Evolutionary conservation across 35 echinoderm and acorn worm genomes (phyloP), one percentile per base, ranked within the genome.

Genomic region (Holothuria glaberrima): DNA sequence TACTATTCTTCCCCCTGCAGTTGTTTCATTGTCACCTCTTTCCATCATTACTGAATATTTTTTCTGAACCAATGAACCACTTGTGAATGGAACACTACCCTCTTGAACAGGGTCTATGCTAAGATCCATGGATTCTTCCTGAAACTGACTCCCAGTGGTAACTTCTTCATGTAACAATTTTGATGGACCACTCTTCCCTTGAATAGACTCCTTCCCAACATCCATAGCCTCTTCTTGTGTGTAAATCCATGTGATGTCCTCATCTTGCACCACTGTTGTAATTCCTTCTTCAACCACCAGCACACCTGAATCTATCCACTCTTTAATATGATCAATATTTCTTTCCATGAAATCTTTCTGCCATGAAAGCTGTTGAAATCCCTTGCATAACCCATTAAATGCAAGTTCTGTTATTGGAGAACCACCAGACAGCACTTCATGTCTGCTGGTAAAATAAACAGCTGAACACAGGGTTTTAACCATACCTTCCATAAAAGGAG

Each of bases 211-310:
- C 41, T 12, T 35, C 29, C 29, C 12, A 0, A 32, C 26, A 29
- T n/a, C n/a, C n/a, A n/a, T n/a, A n/a, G n/a, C n/a, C n/a, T n/a
- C n/a, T n/a, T n/a, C n/a, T n/a, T n/a, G n/a, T n/a, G n/a, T n/a
- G n/a, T n/a, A n/a, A n/a, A n/a, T n/a, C n/a, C n/a, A n/a, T n/a
- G n/a, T n/a, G n/a, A n/a, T n/a, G n/a, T n/a, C n/a, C n/a, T n/a
- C n/a, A n/a, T n/a, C n/a, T n/a, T n/a, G n/a, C n/a, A n/a, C 69
- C 29, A 9, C 26, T 0, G 18, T 27, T 70, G 67, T n/a, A 22
- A 26, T 70, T 70, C 67, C 67, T 70, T 70, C 67, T 30, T 70
- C 67, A 22, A 70, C 67, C 13, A 70, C 67, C 26, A 70, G 67
- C 32, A 70, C 32, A 14, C 67, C 67, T 70, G 67, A 19, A 70